These are phyloP conservation scores for Triplophysa siluroides DNA, from an alignment of 2,113 vertebrate genomes.

Conservation along the genomic window DNA sequence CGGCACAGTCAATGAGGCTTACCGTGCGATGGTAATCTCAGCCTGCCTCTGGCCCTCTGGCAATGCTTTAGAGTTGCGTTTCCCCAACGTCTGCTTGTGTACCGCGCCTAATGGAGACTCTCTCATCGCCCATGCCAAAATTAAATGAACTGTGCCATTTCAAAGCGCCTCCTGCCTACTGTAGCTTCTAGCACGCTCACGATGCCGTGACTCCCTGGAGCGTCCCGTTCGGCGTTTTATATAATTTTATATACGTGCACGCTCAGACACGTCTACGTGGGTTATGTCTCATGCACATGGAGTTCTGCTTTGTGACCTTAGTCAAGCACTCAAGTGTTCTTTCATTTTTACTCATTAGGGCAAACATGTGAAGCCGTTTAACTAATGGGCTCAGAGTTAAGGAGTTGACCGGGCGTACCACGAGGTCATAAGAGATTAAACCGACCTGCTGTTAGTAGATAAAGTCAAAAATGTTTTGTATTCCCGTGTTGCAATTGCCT, in stretches of 20 bases:
- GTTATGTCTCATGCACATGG: neutral
- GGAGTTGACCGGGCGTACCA: neutral
- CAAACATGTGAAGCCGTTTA: neutral
- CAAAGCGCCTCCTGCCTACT: constrained; percentile 35
- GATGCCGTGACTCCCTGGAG: constrained; percentile 32
- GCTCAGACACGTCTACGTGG: neutral
- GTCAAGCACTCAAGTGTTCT: neutral
- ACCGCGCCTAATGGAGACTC: constrained; percentile 54
- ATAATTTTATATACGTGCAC: constrained; percentile 8
- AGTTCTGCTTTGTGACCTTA: neutral
- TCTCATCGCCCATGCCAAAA: constrained; percentile 53
- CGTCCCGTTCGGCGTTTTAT: constrained; percentile 9
- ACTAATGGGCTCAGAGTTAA: neutral
- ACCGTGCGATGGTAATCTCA: constrained; percentile 54
- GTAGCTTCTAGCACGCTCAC: constrained; percentile 10
- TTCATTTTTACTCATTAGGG: neutral
- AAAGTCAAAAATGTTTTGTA: neutral
- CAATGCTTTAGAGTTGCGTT: constrained; percentile 48
- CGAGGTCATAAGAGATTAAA: neutral
- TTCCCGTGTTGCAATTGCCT: neutral
- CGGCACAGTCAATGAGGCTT: constrained; percentile 54
- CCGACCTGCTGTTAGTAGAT: neutral
- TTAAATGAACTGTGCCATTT: constrained; percentile 58
- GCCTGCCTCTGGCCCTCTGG: constrained; percentile 54
- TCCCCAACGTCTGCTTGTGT: constrained; percentile 53